Evolutionary conservation across 2,797 vertebrate genomes (phyloP), one percentile per base, ranked within the genome.

Genomic region (Oophaga sylvatica): DNA sequence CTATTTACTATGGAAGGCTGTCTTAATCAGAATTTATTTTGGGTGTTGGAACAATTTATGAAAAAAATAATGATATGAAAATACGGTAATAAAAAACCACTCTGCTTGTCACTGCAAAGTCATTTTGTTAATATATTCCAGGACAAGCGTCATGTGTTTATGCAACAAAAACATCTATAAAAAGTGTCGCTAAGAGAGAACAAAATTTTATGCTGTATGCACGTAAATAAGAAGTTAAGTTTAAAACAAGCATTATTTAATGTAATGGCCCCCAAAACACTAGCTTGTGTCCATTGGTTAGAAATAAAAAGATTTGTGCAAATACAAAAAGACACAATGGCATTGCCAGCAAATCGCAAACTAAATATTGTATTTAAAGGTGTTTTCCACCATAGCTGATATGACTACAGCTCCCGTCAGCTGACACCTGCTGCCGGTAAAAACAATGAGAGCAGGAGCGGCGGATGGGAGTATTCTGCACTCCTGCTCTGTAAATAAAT

Each of bases 21-120:
- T 60, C 53, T 85, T 81, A 80, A 80, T 81, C 86, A 84, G 71
- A 91, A 90, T 80, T 73, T 85, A 87, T 53, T 87, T 83, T 89
- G 26, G 41, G 45, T 79, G 65, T 77, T 71, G 70, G 71, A 86
- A 80, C 68, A 81, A 87, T 81, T 85, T 71, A 63, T 70, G 57
- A 84, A 73, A 86, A 85, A 87, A 48, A 65, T 35, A n/a, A 87
- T 87, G 62, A 77, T 53, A 80, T 57, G 60, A 90, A 85, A 26
- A 48, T 70, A 75, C 41, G 59, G 68, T 87, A 81, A 82, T 81
- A 81, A 78, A 71, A 86, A 15, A 56, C 83, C 56, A 73, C 87
- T 82, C 45, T 63, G 71, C 81, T 48, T 83, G 73, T 87, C 56
- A 81, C 45, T 73, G 77, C 56, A 75, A 87, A 79, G 82, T 62